Base-by-base conservation (phyloP, 2,797 vertebrate species). In the Urophycis tenuis region DNA sequence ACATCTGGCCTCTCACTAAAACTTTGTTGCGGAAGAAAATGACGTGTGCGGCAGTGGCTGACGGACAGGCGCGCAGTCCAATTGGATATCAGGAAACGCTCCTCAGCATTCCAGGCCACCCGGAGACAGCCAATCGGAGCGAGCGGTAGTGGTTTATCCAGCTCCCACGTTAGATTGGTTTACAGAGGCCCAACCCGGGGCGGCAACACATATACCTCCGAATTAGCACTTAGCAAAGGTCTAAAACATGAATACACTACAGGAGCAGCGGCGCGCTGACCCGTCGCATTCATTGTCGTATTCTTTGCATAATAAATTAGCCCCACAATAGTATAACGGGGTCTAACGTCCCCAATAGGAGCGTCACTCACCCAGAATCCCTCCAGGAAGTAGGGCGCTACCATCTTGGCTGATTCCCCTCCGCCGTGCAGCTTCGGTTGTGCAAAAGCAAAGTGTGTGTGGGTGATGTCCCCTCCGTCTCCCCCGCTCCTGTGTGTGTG, bases 331-430 rank as follows among this genome's bases (percentile, higher is more conserved):
- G 11, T 41, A 41, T 12, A 14, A 41, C 17, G 39, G 39, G 39
- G 14, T 41, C 17, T 17, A 41, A 39, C 14, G 12, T 15, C 39
- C 17, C 12, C 1, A 41, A 41, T 41, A 41, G 53, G 76, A 78
- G 73, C 82, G 87, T n/a, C 74, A 93, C 92, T 75, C 94, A 98
- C 97, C 97, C 97, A 98, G 86, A 98, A 98, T 93, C 88, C 94
- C 91, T 98, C 95, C 75, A 94, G 92, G 92, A 98, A 98, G 93
- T 95, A 95, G 80, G 95, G 95, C 93, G 95, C 95, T 93, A 95
- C 93, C 95, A 95, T 96, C 90, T 90, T 94, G 93, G 14, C 80
- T 80, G 82, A 84, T 81, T 91, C 88, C 85, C 87, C 85, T 86
- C 82, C 78, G 79, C 84, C 78, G 83, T 81, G 71, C 75, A 82